Conservation (phyloP, 2,113 vertebrate species). For the Pardalotus punctatus region DNA sequence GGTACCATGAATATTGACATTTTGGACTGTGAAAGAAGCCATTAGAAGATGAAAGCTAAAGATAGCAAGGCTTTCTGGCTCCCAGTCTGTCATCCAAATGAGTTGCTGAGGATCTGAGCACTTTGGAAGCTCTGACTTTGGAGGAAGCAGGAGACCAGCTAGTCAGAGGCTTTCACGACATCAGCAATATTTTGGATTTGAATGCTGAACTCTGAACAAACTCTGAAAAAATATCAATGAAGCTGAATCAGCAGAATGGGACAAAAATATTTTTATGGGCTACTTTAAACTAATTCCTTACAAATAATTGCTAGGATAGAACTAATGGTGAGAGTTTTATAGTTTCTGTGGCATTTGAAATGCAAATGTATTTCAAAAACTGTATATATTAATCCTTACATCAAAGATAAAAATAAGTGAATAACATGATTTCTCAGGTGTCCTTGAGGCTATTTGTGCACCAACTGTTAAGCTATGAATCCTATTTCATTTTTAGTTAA, state of each 20-base stretch:
- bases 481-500: not conserved
- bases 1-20: not conserved
- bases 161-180: not conserved
- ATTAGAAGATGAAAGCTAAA: conserved; percentile 19
- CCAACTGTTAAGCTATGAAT: not conserved
- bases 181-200: not conserved
- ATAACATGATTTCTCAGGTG: not conserved
- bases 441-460: not conserved
- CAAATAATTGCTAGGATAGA: not conserved
- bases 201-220: not conserved
- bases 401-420: not conserved
- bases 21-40: conserved; percentile 5
- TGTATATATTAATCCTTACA: not conserved
- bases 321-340: not conserved
- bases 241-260: not conserved
- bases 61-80: conserved; percentile 2
- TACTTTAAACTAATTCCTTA: not conserved
- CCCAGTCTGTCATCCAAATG: not conserved
- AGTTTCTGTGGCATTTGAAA: not conserved
- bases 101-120: not conserved
- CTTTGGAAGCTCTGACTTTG: not conserved
- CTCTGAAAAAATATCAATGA: not conserved
- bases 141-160: not conserved
- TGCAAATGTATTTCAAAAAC: not conserved
- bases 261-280: not conserved